These are phyloP conservation scores for Morelia viridis DNA, from an alignment of 2,797 vertebrate genomes.

Conservation along the genomic window DNA sequence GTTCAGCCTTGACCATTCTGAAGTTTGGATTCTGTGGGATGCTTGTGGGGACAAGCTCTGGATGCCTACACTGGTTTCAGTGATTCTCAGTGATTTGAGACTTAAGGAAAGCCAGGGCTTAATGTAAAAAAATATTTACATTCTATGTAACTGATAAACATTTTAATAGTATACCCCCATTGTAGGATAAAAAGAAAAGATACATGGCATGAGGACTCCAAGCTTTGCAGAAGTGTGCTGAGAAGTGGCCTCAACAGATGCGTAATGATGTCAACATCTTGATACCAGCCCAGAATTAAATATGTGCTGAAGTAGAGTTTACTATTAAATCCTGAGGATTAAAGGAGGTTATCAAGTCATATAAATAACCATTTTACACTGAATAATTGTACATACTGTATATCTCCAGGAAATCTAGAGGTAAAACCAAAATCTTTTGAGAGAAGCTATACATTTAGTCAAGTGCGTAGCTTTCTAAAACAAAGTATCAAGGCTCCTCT, in stretches of 20 bases:
- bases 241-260: too few relatives aligned
- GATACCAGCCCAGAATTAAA: not conserved
- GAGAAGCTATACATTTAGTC: not conserved
- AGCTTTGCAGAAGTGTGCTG: not conserved
- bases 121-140: not conserved
- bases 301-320: not conserved
- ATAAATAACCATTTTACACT: not conserved
- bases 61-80: not conserved
- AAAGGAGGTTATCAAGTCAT: not conserved
- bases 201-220: not conserved
- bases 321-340: not conserved
- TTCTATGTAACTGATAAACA: not conserved
- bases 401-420: not conserved
- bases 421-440: not conserved
- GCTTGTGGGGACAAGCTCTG: not conserved
- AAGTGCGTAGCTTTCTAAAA: not conserved
- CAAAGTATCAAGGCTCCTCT: not conserved
- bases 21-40: not conserved
- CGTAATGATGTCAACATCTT: not conserved
- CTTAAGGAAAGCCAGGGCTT: not conserved
- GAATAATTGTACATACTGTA: not conserved
- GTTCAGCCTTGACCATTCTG: not conserved
- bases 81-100: not conserved
- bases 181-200: not conserved
- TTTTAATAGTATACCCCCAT: not conserved